These are phyloP conservation scores for Orientallactaga sibirica DNA, from an alignment of 2,797 vertebrate genomes.

Conservation along the genomic window DNA sequence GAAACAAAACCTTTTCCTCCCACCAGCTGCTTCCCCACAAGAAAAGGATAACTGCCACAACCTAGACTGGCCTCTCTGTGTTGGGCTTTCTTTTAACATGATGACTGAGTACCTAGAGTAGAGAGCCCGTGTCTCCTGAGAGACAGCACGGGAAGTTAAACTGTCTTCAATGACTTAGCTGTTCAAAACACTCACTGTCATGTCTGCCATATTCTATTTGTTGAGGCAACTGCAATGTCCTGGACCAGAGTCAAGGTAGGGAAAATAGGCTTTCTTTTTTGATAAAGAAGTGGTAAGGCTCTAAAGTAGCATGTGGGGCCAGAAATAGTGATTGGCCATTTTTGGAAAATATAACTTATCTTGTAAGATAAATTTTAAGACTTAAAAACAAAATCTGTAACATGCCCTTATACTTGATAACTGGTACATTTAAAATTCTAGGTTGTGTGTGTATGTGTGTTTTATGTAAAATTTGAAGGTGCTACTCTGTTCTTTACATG, in stretches of 20 bases:
- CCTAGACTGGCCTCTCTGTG: too few relatives aligned
- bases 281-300: background rate
- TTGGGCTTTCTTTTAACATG: background rate
- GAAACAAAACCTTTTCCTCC: too few relatives aligned
- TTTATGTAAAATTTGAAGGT: background rate
- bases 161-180: background rate
- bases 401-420: background rate
- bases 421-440: background rate
- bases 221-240: background rate
- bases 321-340: background rate
- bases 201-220: background rate
- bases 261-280: background rate
- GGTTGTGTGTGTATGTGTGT: background rate
- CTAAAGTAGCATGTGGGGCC: background rate
- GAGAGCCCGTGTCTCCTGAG: background rate
- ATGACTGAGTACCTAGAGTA: background rate
- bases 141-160: background rate
- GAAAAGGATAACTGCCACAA: background rate
- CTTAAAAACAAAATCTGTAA: slow-evolving; percentile 17
- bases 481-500: background rate
- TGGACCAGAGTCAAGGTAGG: background rate
- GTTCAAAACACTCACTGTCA: background rate
- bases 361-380: background rate
- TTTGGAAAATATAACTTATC: background rate
- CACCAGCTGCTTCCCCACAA: background rate